These are phyloP conservation scores for Lathamus discolor DNA, from an alignment of 2,113 vertebrate genomes.

Conservation along the genomic window DNA sequence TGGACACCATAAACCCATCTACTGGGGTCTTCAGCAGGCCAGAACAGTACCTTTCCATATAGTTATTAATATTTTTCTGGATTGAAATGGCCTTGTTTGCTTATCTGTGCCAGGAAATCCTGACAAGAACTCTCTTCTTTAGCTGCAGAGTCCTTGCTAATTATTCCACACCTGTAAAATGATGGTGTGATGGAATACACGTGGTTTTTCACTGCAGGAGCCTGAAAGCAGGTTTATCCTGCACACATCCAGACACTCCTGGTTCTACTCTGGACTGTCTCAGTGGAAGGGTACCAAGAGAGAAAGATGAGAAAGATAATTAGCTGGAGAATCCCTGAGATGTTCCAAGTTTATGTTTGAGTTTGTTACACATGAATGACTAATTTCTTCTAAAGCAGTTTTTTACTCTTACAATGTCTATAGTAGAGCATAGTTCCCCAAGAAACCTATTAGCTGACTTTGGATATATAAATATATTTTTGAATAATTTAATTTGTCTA, in stretches of 20 bases:
- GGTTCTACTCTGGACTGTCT: neutral
- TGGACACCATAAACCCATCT: neutral
- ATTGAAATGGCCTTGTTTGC: neutral
- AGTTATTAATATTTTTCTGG: neutral
- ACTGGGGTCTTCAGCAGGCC: neutral
- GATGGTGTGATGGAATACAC: accelerated
- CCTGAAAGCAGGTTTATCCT: neutral
- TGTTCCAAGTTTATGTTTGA: neutral
- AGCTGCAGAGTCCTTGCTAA: neutral
- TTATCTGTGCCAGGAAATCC: neutral
- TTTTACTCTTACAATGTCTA: neutral
- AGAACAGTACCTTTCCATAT: neutral
- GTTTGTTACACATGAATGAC: neutral
- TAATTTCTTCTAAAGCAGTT: neutral
- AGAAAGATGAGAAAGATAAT: neutral
- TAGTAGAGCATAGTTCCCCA: neutral
- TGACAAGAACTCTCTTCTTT: neutral
- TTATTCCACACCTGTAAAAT: neutral
- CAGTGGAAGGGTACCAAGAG: neutral
- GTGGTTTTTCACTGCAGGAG: neutral
- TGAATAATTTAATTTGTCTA: neutral
- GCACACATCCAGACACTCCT: neutral
- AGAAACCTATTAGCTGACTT: neutral
- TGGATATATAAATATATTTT: neutral
- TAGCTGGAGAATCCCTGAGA: neutral